Percentiles rank a stretch among this genome's conserved stretches.
Evolutionary conservation across 2,113 vertebrate species (phyloP).

Genomic region (Herpailurus yagouaroundi): DNA sequence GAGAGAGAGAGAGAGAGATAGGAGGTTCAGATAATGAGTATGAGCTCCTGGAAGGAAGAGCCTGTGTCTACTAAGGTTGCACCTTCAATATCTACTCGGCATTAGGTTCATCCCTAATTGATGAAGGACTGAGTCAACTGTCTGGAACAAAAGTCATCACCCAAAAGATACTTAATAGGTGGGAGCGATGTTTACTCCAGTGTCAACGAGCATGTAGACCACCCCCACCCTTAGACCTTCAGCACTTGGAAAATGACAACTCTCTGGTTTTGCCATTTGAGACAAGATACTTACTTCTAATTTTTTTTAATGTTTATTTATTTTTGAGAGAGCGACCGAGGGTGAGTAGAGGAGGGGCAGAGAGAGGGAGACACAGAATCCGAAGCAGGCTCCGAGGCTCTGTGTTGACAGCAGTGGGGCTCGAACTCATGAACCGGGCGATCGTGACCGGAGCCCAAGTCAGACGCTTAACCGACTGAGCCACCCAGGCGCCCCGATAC

Average conservation of each 20-base stretch:
- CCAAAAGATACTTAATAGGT: neutral
- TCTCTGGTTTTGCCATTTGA: constrained; percentile 15
- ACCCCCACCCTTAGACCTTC: neutral
- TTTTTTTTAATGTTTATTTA: too few species aligned
- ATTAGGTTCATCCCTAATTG: neutral
- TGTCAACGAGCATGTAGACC: neutral
- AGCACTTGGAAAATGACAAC: neutral
- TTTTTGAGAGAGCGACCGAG: too few species aligned
- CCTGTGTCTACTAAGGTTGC: fast-evolving
- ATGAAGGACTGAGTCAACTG: neutral
- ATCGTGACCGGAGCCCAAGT: too few species aligned
- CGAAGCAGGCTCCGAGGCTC: too few species aligned
- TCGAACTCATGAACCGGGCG: too few species aligned
- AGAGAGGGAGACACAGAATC: too few species aligned
- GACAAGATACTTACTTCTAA: neutral
- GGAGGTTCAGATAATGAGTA: neutral
- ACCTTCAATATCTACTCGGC: neutral
- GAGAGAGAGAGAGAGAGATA: neutral
- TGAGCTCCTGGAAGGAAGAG: neutral
- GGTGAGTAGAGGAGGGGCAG: too few species aligned
- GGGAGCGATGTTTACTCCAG: neutral
- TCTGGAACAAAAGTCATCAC: neutral
- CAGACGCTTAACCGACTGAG: too few species aligned
- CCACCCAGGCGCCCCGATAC: too few species aligned
- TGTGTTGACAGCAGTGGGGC: too few species aligned